Percentiles rank a stretch among this genome's conserved stretches.
Conservation (phyloP, 2,888 invertebrate genomes). For the Galerucella calmariensis region DNA sequence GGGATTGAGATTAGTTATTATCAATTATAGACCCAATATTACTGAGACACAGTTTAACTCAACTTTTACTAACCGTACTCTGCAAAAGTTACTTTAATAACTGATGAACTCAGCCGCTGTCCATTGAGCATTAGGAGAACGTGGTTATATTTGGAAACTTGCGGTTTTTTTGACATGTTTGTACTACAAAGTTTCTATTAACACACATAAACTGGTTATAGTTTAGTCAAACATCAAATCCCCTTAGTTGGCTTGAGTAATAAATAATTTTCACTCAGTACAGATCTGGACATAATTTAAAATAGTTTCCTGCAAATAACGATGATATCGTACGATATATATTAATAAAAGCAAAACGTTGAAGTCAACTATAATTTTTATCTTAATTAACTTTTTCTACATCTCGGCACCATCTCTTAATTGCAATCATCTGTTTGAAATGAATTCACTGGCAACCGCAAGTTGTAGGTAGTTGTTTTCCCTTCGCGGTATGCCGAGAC, state of each 20-base stretch:
- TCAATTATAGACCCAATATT: too few relatives aligned
- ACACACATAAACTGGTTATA: too few relatives aligned
- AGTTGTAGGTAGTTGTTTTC: slow-evolving; percentile 39
- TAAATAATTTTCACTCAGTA: neutral
- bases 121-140: too few relatives aligned
- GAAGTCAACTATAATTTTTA: neutral
- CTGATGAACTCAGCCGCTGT: too few relatives aligned
- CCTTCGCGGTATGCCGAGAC: slow-evolving; percentile 47
- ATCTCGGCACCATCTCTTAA: slow-evolving; percentile 7
- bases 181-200: too few relatives aligned
- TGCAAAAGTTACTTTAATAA: too few relatives aligned
- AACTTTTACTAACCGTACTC: too few relatives aligned
- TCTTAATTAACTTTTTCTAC: slow-evolving; percentile 10
- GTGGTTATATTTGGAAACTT: too few relatives aligned
- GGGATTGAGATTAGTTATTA: too few relatives aligned
- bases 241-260: neutral
- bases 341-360: slow-evolving; percentile 7
- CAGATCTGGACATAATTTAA: neutral
- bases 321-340: slow-evolving; percentile 3
- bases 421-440: slow-evolving; percentile 7
- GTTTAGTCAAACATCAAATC: too few relatives aligned
- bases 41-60: too few relatives aligned
- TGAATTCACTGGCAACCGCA: slow-evolving; percentile 1
- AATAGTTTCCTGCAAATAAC: slow-evolving; percentile 5
- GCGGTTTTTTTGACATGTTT: too few relatives aligned